A percentile compares a stretch with the other conserved stretches of the same genome.
These are phyloP conservation scores for Myxocyprinus asiaticus DNA, from an alignment of 2,113 vertebrate genomes.

Conservation along the genomic window DNA sequence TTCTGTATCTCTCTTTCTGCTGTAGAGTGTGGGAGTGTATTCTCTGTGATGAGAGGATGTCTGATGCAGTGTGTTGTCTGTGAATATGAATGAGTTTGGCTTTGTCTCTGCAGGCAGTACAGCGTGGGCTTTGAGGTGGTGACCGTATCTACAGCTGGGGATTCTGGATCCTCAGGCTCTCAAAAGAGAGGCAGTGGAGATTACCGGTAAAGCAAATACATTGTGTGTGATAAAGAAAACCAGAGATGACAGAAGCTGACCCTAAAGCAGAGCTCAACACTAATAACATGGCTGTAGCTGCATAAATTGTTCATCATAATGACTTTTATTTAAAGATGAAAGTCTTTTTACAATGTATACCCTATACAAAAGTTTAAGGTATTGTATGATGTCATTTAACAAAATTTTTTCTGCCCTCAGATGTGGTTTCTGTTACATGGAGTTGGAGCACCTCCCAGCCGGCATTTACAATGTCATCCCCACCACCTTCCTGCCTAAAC, in stretches of 20 bases:
- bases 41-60: not conserved
- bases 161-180: constrained; percentile 79
- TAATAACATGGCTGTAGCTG: no score
- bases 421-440: constrained; percentile 96
- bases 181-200: constrained; percentile 91
- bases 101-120: constrained; percentile 76
- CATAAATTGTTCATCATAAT: no score
- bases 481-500: constrained; percentile 94
- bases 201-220: constrained; percentile 82
- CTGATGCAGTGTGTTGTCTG: not conserved
- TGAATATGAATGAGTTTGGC: constrained; percentile 25
- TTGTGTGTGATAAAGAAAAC: no score
- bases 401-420: constrained; percentile 62
- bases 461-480: constrained; percentile 94
- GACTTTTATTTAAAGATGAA: no score
- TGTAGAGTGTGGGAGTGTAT: not conserved
- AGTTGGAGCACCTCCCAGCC: constrained; percentile 81
- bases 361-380: no score
- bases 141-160: constrained; percentile 80
- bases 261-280: not conserved
- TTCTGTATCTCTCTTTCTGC: not conserved
- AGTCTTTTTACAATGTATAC: no score
- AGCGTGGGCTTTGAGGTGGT: constrained; percentile 91
- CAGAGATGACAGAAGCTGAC: not conserved
- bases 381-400: no score